Base-by-base conservation (phyloP, 2,113 vertebrate species). In the Catharus bicknelli region DNA sequence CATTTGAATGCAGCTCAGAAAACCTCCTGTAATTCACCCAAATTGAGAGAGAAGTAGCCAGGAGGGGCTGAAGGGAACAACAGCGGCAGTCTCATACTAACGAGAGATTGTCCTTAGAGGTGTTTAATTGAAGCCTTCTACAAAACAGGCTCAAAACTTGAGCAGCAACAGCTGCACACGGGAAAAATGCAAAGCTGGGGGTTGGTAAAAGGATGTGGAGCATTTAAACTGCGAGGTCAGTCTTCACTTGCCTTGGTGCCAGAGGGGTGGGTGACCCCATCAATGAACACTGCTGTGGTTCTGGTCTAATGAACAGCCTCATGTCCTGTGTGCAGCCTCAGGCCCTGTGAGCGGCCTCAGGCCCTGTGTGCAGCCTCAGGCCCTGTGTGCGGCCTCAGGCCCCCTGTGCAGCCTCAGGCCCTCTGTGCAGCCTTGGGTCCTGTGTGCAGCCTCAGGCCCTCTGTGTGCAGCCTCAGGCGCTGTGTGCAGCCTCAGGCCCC, bases 1-100 rank as follows among this genome's bases (percentile, higher is more conserved):
- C 74, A 94, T 96, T 76, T 45, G 74, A 72, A 96, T 96, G 92
- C 94, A 83, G 77, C 92, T 87, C 78, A 87, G 70, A 87, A 58
- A 69, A 50, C 47, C 87, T 88, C 2, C 2, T 80, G 90, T 86
- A 93, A 95, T 94, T 93, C 92, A 93, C 82, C 85, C 70, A 87
- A 88, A 91, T 91, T 47, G 59, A 85, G 89, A 29, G 20, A 90
- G 92, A 72, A 96, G 67, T 21, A 79, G 78, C 78, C 81, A 80
- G 78, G 78, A 96, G 75, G 84, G 58, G 84, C 43, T 69, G 84
- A 25, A 27, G 86, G 50, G 77, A 72, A 7, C 5, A 30, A n/a
- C 86, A 66, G 83, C 78, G 72, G 23, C 81, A n/a, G 58, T 43
- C 77, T 90, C 90, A 79, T 89, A 83, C 86, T 89, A 92, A 92